Base-by-base conservation (phyloP, 2,113 vertebrate genomes). In the Lonchura striata region DNA sequence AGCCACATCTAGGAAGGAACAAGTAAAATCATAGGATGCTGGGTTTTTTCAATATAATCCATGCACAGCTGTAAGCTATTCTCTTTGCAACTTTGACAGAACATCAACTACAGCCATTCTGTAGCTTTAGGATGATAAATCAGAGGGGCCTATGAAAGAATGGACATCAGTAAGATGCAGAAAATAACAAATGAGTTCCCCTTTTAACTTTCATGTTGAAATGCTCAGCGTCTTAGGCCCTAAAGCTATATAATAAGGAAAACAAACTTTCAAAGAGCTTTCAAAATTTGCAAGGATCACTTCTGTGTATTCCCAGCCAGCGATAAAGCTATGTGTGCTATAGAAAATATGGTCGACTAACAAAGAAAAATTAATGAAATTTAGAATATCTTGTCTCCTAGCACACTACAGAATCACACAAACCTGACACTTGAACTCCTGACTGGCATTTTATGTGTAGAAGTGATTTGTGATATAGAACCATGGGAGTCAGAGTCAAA, bases 51-150 rank as follows among this genome's bases (percentile, higher is more conserved):
- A 91, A 46, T 37, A 84, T 30, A 86, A 52, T 49, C 39, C 56
- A 72, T 31, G 25, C 64, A 78, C 88, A 97, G 86, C 83, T 95
- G 94, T 86, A 95, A 97, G 86, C 60, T 91, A 95, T 94, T 96
- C 86, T 54, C 64, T 71, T 78, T 66, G 60, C 37, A 91, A 25
- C 72, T 92, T 86, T 78, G 77, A 94, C 83, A 95, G 86, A 92
- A 81, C 91, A 95, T 92, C 92, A 89, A 41, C 91, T 89, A 78
- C 86, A 92, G 52, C 49, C 77, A 64, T 75, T 94, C 80, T 76
- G 44, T 68, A 94, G 41, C 44, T 68, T 56, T 86, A 86, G 80
- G 80, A 84, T 78, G 83, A 97, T 95, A 93, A 96, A 97, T 95
- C 95, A 94, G 80, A 84, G 64, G 17, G 88, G 56, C 20, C 77